Evolutionary conservation across 2,113 vertebrate genomes (phyloP), one percentile per base, ranked within the genome.

Genomic region (Scophthalmus maximus): DNA sequence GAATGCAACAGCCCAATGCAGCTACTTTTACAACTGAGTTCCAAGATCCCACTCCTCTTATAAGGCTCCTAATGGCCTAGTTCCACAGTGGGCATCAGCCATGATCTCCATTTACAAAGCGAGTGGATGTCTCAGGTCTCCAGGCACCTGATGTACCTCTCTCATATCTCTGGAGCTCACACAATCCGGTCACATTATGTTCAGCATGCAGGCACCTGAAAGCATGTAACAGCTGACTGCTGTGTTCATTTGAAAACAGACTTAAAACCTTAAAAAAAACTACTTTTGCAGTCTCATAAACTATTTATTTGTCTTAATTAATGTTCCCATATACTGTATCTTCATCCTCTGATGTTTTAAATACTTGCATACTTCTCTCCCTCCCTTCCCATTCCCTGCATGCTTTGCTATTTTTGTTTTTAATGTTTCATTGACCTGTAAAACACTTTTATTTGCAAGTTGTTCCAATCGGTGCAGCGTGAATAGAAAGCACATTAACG

Each of bases 81-180:
- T 20, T 66, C 34, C 46, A 68, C 52, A 46, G 38, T 22, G 15
- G 36, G 22, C 51, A 53, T 57, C 14, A 73, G 64, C 25, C 22
- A 61, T 7, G 30, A n/a, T n/a, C 23, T 79, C 29, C 29, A 22
- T 71, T 63, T 81, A 57, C 26, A 50, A 65, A 76, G 12, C n/a
- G 7, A 50, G 52, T 2, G 52, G 46, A 61, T 62, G 49, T 71
- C 44, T 50, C 8, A 68, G 36, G 52, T 53, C 27, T 44, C 12
- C n/a, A 62, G 34, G 27, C 8, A 50, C 29, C 47, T 36, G 11
- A 36, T 61, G 27, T 42, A 46, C 17, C 29, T 22, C 25, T 52
- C n/a, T 73, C 14, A 51, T 42, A 29, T 65, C 40, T 27, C 38
- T 38, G 3, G 29, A 59, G 42, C 20, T 68, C 27, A 44, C 20